Base-by-base conservation (phyloP, 2,113 vertebrate species). In the Semnornis frantzii region DNA sequence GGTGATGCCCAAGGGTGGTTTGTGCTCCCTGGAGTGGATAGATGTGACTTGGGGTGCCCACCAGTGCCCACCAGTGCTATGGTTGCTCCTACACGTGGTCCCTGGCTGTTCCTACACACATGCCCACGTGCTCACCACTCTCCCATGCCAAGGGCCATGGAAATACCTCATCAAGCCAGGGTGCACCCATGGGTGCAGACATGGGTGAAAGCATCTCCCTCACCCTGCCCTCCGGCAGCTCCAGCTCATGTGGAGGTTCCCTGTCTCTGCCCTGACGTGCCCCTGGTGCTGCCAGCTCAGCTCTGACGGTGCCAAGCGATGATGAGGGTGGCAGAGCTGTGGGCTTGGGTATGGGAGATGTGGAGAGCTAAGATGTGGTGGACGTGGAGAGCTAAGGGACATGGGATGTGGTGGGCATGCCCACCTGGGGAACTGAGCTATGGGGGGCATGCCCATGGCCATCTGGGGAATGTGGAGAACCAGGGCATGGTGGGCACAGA, bases 141-240 rank as follows among this genome's bases (percentile, higher is more conserved):
- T 21, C 92, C 89, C 64, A 1, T 9, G 64, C 94, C 27, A 15
- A 19, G 16, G 65, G 92, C n/a, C 55, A 19, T 15, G 92, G 86
- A 95, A 95, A 85, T 95, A 86, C 31, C 82, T 95, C 86, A 90
- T 77, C 70, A 8, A 55, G 12, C 5, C n/a, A 18, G 46, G 44
- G 65, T 66, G 64, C 50, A 52, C 23, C 23, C 50, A 52, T 52
- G 50, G 82, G 70, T 82, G 62, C 65, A 24, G 66, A 65, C 82
- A 39, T 28, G 84, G 81, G 87, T 30, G 94, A 66, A 58, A 59
- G 62, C 92, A 94, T 71, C 95, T 59, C 73, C 90, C 89, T 78
- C 94, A 91, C 88, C 95, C 85, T 94, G 80, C 91, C 94, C 81
- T 78, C 90, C 65, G 58, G 81, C 83, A 3, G 21, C 64, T 21